Evolutionary conservation across 2,888 invertebrate genomes (phyloP), one percentile per base, ranked within the genome.

Genomic region (Heliconius hortense): DNA sequence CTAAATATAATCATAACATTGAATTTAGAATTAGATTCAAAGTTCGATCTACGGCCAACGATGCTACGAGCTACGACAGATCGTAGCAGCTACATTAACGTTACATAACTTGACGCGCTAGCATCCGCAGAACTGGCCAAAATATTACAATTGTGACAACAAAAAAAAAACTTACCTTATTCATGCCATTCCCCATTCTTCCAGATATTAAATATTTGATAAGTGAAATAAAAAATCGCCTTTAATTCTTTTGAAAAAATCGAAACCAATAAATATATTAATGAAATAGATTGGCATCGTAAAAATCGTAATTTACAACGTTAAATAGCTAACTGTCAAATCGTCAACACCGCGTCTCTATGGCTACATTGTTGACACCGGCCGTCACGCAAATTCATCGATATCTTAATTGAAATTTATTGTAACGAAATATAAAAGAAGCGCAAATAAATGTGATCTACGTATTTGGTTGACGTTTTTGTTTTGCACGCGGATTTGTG

Each of bases 121-220:
- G 72, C 80, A 77, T 79, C 80, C 77, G 79, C 77, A 80, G 78
- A 73, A 76, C 75, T 76, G 76, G 74, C 69, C 70, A 78, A 78
- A 76, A 75, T 70, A 72, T 77, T 76, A 76, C 68, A 76, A 74
- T 72, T 78, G 77, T 74, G 75, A 48, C 8, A 56, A 56, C 28
- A 59, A 74, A 62, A 35, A n/a, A 35, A 35, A 62, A 73, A 85
- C 90, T 95, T 92, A 97, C 97, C 97, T 97, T 97, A 93, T 97
- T 97, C 97, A 97, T 97, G 92, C 97, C 97, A 96, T 97, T 97
- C 93, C 97, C 97, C 97, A 97, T 90, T 77, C 69, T 79, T 72
- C 26, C 43, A 11, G 8, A 21, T 56, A 59, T 75, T 76, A 81
- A 71, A 28, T 80, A 82, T 84, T 84, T 81, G 73, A 75, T 78